Percentiles rank a stretch among this genome's conserved stretches.
Evolutionary conservation across 2,888 invertebrate species (phyloP).

Genomic region (Phoenoteleia sp.): DNA sequence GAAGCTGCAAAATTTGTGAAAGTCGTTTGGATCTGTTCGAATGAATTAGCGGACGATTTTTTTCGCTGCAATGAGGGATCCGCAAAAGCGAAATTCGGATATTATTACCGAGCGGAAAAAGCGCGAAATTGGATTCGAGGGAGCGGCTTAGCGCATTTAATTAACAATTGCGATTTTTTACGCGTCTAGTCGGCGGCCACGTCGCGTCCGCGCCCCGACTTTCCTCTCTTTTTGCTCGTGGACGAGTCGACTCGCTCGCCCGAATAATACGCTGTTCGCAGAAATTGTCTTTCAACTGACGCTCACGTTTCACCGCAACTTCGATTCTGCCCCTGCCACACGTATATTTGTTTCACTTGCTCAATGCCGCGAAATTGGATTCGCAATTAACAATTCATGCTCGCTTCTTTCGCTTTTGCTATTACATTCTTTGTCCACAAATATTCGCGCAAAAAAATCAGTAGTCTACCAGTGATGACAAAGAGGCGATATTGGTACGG

Average conservation of each 20-base stretch:
- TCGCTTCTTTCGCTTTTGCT: not conserved
- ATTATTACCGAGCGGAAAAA: slow-evolving; percentile 61
- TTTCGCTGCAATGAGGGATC: not conserved
- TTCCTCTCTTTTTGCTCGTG: slow-evolving; percentile 17
- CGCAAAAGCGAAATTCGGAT: slow-evolving; percentile 75
- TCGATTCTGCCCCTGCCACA: slow-evolving; percentile 29
- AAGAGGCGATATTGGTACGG: too few species aligned
- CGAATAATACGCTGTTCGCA: slow-evolving; percentile 40
- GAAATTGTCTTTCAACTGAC: slow-evolving; percentile 54
- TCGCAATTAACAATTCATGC: slow-evolving; percentile 47
- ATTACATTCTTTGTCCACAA: not conserved
- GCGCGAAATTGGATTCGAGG: slow-evolving; percentile 19
- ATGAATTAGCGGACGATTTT: slow-evolving; percentile 6
- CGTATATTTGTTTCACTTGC: slow-evolving; percentile 4
- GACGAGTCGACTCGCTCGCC: slow-evolving; percentile 27
- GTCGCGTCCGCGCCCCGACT: not conserved
- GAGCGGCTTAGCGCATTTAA: slow-evolving; percentile 80
- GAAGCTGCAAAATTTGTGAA: not conserved
- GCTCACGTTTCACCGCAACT: slow-evolving; percentile 49
- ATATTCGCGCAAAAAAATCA: too few species aligned
- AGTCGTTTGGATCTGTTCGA: too few species aligned
- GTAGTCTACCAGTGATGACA: too few species aligned
- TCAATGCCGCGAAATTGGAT: slow-evolving; percentile 31
- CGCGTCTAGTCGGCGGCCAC: slow-evolving; percentile 74
- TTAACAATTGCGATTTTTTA: slow-evolving; percentile 82